Evolutionary conservation across 1,140 invertebrate genomes (phyloP).

Genomic region (Panonychus citri): DNA sequence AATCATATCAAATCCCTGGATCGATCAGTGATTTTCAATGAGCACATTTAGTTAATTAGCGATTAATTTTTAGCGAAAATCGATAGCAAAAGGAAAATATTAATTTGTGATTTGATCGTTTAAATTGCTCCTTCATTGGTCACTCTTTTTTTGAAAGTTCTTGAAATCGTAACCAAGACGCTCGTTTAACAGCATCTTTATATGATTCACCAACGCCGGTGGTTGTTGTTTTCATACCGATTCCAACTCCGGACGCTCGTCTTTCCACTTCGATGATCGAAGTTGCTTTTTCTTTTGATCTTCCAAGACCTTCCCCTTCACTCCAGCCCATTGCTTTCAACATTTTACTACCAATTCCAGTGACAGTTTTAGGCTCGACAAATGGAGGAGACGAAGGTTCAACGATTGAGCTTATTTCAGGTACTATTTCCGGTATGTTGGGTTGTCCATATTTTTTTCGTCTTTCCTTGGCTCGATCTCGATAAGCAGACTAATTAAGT

Average conservation of each 20-base stretch:
- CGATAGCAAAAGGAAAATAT: too few relatives aligned
- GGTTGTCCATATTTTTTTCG: constrained; percentile 77
- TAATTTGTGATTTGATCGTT: too few relatives aligned
- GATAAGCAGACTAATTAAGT: constrained; percentile 29
- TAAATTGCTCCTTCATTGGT: too few relatives aligned
- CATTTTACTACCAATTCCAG: constrained; percentile 55
- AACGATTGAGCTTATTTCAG: constrained; percentile 23
- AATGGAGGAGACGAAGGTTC: neutral
- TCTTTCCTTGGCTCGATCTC: constrained; percentile 87
- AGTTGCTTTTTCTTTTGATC: constrained; percentile 8
- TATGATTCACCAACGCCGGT: constrained; percentile 58
- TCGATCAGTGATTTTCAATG: too few relatives aligned
- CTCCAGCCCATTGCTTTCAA: constrained; percentile 98
- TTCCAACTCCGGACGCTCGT: constrained; percentile 35
- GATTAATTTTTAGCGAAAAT: too few relatives aligned
- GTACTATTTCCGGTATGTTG: constrained; percentile 44
- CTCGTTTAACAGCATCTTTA: constrained; percentile 71
- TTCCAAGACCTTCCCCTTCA: constrained; percentile 74
- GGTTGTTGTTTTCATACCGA: constrained; percentile 44
- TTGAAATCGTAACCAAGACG: constrained; percentile 36
- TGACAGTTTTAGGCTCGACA: neutral
- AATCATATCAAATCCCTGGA: too few relatives aligned
- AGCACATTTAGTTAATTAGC: too few relatives aligned
- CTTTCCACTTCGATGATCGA: constrained; percentile 17
- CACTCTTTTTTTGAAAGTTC: constrained; percentile 16